Base-by-base conservation (phyloP, 1,140 invertebrate species). In the Cheumatopsyche charites region DNA sequence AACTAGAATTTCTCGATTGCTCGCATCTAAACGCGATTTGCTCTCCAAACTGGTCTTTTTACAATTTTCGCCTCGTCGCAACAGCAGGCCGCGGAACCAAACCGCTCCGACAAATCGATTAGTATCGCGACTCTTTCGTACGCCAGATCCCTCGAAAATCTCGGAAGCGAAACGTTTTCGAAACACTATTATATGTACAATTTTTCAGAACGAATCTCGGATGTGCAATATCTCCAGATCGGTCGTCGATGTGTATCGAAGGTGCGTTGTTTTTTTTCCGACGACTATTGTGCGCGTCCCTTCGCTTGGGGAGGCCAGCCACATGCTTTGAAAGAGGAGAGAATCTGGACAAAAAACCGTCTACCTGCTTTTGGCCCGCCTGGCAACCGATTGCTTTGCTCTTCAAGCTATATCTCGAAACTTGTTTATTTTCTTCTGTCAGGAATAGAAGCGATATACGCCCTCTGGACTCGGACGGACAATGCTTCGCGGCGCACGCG, bases 301-400 rank as follows among this genome's bases (percentile, higher is more conserved):
- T 23, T 23, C 12, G 55, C 23, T 58, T 58, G 55, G 55, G 55
- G 21, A 58, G 17, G 55, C 11, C 55, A 58, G 23, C 23, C 23
- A 23, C 55, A 1, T 11, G 29, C 12, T 43, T 42, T 43, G 62
- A 23, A 13, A 7, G n/a, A 5, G 3, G 15, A 25, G 29, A 63
- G 62, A 63, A 43, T 43, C 62, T 43, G 62, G 62, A 63, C 62
- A 63, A 63, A 63, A 63, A 63, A 63, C 19, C 62, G 62, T 63
- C 62, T 63, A 63, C 62, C 62, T 63, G 62, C 62, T 63, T 63
- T 63, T 63, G 62, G 41, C 62, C 29, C 41, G 62, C 62, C 17
- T 43, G 62, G 62, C 62, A 63, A 63, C 62, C 62, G 23, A 63
- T 41, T 43, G 55, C 62, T 41, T n/a, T 63, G n/a, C 26, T 62